Percentiles rank a stretch among this genome's conserved stretches.
Conservation (phyloP, 2,797 vertebrate species). For the Lates japonicus region DNA sequence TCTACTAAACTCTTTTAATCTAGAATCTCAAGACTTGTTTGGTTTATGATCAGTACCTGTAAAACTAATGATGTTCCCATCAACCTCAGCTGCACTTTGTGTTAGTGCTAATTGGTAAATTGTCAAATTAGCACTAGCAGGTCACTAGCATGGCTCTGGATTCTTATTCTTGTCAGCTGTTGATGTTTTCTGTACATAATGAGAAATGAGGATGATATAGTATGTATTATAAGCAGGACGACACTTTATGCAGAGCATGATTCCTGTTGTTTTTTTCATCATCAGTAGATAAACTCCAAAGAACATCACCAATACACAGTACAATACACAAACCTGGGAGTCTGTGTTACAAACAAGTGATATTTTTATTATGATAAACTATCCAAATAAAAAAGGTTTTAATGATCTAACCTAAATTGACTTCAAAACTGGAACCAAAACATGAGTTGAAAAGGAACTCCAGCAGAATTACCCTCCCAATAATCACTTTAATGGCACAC, state of each 20-base stretch:
- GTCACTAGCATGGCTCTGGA: too few relatives aligned
- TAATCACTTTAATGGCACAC: constrained; percentile 18
- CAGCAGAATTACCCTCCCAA: neutral
- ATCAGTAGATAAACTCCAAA: neutral
- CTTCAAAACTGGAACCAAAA: constrained; percentile 7
- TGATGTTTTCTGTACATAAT: too few relatives aligned
- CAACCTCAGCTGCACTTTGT: too few relatives aligned
- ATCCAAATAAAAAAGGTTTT: constrained; percentile 5
- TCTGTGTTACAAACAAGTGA: neutral
- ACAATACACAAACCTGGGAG: neutral
- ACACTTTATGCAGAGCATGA: neutral
- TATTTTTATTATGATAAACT: neutral
- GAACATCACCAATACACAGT: neutral
- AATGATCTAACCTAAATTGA: constrained; percentile 15
- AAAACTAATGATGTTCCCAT: too few relatives aligned
- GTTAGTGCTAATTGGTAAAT: too few relatives aligned
- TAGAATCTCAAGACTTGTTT: too few relatives aligned
- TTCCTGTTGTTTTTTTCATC: neutral
- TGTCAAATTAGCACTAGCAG: too few relatives aligned
- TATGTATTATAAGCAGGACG: neutral
- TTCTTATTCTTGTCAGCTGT: too few relatives aligned
- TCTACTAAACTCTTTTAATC: neutral
- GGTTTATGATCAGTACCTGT: too few relatives aligned
- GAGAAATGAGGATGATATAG: too few relatives aligned
- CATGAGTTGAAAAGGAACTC: constrained; percentile 1